Base-by-base conservation (phyloP, 1,140 invertebrate genomes). In the Orius laevigatus region DNA sequence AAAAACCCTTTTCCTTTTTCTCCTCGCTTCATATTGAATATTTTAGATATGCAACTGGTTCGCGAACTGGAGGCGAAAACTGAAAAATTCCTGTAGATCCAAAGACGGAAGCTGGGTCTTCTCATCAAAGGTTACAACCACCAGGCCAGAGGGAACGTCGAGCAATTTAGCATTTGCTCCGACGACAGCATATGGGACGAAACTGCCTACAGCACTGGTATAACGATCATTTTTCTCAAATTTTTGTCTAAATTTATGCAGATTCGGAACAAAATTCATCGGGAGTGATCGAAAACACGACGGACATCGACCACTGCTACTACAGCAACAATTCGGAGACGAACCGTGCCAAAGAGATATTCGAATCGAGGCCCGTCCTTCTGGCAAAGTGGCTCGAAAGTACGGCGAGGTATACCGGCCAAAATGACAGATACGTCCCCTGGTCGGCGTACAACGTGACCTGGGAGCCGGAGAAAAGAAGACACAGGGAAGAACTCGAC, bases 131-230 rank as follows among this genome's bases (percentile, higher is more conserved):
- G 75, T 2, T 81, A 81, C 62, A 80, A 81, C 58, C 71, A 72
- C 49, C 73, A 75, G 52, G 77, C 77, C 0, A 70, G 73, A 46
- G 78, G 77, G 5, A 81, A 81, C 61, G 75, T 79, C 2, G 78
- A 81, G 55, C 77, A 79, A 58, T 79, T 81, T 57, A 78, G 76
- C 59, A 79, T 81, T 50, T 77, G 74, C 55, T 79, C 77, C 2
- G 74, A 77, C 51, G 77, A 81, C 59, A 78, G 75, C 58, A 79
- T 81, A 57, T 81, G 78, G 78, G 74, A 74, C 54, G 77, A 79
- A 55, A 42, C 48, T 10, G 42, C 44, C 5, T 52, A 46, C 39
- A 48, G 41, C 8, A 15, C 40, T 44, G 40, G 53, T 46, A 34
- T n/a, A 44, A 41, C 3, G 10, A 15, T n/a, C 41, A 43, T 18